phyloP scores from a whole-genome alignment of 2,888 invertebrate species.

The Epistrophe grossulariae region DNA sequence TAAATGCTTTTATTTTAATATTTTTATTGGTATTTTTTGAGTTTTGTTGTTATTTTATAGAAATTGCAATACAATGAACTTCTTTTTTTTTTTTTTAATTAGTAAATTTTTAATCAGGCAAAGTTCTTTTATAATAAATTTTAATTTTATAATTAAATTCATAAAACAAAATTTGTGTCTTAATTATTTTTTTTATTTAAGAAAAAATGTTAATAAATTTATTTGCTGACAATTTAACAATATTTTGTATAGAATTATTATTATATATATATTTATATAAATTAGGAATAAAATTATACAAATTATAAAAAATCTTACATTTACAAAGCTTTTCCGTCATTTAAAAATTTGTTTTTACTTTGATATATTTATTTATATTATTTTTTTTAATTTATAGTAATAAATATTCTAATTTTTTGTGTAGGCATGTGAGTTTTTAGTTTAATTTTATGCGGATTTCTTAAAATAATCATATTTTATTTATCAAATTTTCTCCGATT shows the following conservation, averaged over 20 bases:
- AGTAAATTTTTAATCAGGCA: slow-evolving; percentile 40
- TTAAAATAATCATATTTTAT: slow-evolving; percentile 47
- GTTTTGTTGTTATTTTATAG: slow-evolving; percentile 59
- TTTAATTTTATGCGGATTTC: slow-evolving; percentile 40
- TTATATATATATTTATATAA: slow-evolving; percentile 15
- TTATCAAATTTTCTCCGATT: slow-evolving; percentile 54
- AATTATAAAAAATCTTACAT: slow-evolving; percentile 40
- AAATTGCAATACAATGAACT: slow-evolving; percentile 53
- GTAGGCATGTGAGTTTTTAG: slow-evolving; percentile 61
- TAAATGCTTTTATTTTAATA: slow-evolving; percentile 59
- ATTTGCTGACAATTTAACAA: slow-evolving; percentile 49
- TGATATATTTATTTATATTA: slow-evolving; percentile 44
- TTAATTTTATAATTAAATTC: slow-evolving; percentile 21
- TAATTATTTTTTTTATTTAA: slow-evolving; percentile 27
- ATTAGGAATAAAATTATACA: slow-evolving; percentile 36
- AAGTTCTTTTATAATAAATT: slow-evolving; percentile 49
- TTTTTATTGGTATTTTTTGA: slow-evolving; percentile 24
- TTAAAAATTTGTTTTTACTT: slow-evolving; percentile 47
- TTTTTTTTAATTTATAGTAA: slow-evolving; percentile 47
- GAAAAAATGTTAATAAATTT: slow-evolving; percentile 32
- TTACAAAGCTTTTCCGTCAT: slow-evolving; percentile 67
- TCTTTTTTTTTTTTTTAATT: slow-evolving; percentile 21
- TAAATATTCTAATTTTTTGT: slow-evolving; percentile 67
- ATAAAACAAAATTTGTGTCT: slow-evolving; percentile 16
- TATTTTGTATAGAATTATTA: slow-evolving; percentile 38